Percentiles rank a stretch among this genome's conserved stretches.
Evolutionary conservation across 2,888 invertebrate genomes (phyloP).

Genomic region (Perithous albicinctus): DNA sequence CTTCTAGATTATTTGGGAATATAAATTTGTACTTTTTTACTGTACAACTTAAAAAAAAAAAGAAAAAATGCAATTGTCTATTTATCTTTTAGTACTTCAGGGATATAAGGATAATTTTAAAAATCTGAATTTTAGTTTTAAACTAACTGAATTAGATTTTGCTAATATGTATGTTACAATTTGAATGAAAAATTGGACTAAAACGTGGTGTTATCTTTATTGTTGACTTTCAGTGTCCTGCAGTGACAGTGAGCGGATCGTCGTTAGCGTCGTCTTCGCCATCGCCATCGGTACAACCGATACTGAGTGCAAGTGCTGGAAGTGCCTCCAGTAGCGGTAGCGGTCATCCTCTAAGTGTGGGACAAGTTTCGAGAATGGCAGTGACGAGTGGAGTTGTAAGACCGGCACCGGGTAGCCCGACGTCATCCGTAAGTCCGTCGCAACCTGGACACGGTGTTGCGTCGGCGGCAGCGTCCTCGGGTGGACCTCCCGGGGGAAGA

Average conservation of each 20-base stretch:
- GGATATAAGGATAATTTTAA: too few relatives aligned
- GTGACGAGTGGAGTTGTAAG: constrained; percentile 86
- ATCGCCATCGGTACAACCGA: constrained; percentile 75
- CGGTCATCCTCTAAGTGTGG: constrained; percentile 75
- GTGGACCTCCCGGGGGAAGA: constrained; percentile 84
- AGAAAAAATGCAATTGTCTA: too few relatives aligned
- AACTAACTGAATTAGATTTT: too few relatives aligned
- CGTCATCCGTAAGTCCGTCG: constrained; percentile 85
- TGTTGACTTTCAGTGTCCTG: constrained; percentile 83
- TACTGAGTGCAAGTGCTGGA: constrained; percentile 82
- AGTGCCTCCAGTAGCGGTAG: constrained; percentile 78
- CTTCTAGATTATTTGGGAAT: not conserved
- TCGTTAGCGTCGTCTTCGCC: constrained; percentile 81
- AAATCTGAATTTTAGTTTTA: too few relatives aligned
- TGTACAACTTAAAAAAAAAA: too few relatives aligned
- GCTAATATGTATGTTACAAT: not conserved
- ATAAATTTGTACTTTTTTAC: too few relatives aligned
- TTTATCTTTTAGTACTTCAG: too few relatives aligned
- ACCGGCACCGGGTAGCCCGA: constrained; percentile 85
- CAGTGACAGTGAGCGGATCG: constrained; percentile 81
- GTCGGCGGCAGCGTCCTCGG: constrained; percentile 86
- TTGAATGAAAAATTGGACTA: constrained; percentile 1
- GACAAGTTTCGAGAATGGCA: constrained; percentile 86
- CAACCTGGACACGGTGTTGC: constrained; percentile 86
- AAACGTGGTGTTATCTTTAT: too few relatives aligned